Conservation (phyloP, 2,113 vertebrate species). For the Cephalopterus ornatus region DNA sequence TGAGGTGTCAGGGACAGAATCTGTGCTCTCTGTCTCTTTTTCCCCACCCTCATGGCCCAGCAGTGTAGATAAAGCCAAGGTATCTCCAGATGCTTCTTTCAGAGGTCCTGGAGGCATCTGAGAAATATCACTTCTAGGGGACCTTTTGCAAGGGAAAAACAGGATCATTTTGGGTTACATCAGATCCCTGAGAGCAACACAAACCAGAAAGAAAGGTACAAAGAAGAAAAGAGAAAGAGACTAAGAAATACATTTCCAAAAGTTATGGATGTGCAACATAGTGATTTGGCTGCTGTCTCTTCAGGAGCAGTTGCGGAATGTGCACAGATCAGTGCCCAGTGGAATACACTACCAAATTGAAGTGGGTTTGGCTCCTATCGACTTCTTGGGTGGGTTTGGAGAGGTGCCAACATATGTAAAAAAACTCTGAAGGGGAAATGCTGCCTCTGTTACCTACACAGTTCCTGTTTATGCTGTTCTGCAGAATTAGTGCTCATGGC, state of each 20-base stretch:
- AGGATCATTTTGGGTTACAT: background rate
- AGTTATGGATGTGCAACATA: background rate
- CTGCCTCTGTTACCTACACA: background rate
- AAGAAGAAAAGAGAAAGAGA: background rate
- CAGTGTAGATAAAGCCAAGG: background rate
- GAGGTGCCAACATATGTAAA: fast-evolving
- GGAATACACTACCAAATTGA: background rate
- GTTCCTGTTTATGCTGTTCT: background rate
- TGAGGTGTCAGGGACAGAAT: background rate
- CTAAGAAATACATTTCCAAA: background rate
- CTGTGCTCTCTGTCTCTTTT: background rate
- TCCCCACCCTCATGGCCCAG: too few relatives aligned
- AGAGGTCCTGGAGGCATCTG: background rate
- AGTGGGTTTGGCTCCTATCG: background rate
- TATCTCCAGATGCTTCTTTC: background rate
- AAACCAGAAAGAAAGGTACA: background rate
- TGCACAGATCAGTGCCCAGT: background rate
- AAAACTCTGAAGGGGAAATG: background rate
- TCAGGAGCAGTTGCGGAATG: background rate
- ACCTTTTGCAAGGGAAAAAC: fast-evolving
- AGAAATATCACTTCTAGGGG: background rate
- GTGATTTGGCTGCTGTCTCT: background rate
- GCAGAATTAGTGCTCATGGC: background rate
- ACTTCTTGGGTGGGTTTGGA: background rate
- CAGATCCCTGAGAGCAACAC: background rate